Evolutionary conservation across 2,888 invertebrate species (phyloP).

Genomic region (Tenthredo notha): DNA sequence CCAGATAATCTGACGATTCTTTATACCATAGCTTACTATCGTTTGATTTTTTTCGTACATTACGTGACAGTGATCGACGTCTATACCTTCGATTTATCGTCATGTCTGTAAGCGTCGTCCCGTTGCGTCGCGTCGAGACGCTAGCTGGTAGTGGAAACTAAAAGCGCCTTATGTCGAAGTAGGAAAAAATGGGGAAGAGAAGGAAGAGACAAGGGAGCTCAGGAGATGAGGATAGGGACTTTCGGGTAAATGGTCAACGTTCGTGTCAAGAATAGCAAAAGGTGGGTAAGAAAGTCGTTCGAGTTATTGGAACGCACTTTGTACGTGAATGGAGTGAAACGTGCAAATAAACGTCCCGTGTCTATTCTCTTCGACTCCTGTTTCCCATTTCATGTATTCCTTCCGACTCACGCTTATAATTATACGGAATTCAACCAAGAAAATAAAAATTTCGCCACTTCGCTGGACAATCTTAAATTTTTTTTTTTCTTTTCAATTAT

Average conservation of each 20-base stretch:
- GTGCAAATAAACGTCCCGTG: conserved; percentile 5
- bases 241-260: conserved; percentile 46
- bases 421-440: background rate
- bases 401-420: background rate
- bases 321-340: conserved; percentile 47
- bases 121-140: background rate
- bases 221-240: conserved; percentile 35
- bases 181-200: background rate
- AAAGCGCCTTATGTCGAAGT: background rate
- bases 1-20: background rate
- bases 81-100: conserved; percentile 25
- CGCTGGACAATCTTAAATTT: background rate
- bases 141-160: conserved; percentile 9
- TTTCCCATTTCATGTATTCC: background rate
- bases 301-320: conserved; percentile 50
- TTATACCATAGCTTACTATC: background rate
- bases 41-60: background rate
- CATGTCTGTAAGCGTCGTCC: conserved; percentile 3
- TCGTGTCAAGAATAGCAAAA: conserved; percentile 41
- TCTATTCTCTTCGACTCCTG: background rate
- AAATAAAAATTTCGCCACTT: background rate
- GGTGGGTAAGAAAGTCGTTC: conserved; percentile 41
- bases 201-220: background rate
- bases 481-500: background rate
- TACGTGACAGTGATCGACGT: conserved; percentile 11